These are phyloP conservation scores for Chaenodraco wilsoni DNA, from an alignment of 2,797 vertebrate genomes.

Conservation along the genomic window DNA sequence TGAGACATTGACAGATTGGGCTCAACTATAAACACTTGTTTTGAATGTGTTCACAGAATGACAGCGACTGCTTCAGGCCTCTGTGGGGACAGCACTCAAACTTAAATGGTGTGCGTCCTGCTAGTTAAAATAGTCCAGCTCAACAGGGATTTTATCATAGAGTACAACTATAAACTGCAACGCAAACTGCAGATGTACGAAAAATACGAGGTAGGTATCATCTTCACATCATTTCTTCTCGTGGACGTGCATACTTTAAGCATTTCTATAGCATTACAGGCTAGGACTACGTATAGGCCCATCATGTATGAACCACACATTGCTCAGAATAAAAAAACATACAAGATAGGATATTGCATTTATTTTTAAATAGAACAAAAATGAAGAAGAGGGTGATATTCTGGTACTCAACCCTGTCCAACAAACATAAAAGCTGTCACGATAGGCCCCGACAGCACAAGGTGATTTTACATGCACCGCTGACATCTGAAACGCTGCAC, in stretches of 20 bases:
- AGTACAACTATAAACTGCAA: background rate
- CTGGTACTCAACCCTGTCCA: conserved; percentile 40
- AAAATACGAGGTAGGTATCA: background rate
- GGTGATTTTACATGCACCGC: conserved; percentile 44
- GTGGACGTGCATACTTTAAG: background rate
- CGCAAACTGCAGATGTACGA: background rate
- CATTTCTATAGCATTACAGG: background rate
- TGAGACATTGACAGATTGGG: conserved; percentile 59
- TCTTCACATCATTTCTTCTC: background rate
- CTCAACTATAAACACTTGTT: conserved; percentile 44
- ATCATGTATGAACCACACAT: background rate
- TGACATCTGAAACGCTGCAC: conserved; percentile 55
- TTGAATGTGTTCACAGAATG: conserved; percentile 27
- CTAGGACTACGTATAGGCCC: background rate
- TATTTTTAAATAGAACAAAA: conserved; percentile 6
- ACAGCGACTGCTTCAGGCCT: conserved; percentile 27
- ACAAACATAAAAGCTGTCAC: conserved; percentile 35
- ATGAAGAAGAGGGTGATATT: conserved; percentile 21
- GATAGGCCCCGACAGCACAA: conserved; percentile 28
- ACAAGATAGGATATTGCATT: background rate
- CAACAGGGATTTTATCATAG: conserved; percentile 18
- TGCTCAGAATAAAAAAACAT: conserved; percentile 13
- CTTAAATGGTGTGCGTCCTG: background rate
- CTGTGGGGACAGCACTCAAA: conserved; percentile 31
- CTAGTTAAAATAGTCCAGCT: conserved; percentile 5